phyloP scores from a whole-genome alignment of 2,113 vertebrate genomes.

The Hypanus sabinus region DNA sequence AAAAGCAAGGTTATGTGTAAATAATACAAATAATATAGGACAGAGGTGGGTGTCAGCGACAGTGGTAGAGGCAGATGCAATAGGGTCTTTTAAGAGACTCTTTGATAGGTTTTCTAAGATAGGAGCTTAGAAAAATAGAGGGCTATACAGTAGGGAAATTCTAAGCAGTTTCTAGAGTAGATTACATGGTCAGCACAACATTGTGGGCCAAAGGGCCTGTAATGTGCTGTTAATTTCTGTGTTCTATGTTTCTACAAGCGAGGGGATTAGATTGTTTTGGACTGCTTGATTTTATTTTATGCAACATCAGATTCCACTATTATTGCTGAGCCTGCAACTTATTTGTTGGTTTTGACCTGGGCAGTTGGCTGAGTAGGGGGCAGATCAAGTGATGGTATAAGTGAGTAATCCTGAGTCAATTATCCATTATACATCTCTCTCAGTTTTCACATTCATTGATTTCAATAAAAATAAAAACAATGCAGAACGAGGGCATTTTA shows the following conservation, averaged over 20 bases:
- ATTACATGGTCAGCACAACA: no score
- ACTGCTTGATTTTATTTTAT: background rate
- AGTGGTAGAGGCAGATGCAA: no score
- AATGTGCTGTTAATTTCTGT: no score
- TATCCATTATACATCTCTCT: background rate
- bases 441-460: background rate
- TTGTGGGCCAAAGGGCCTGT: no score
- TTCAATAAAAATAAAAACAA: background rate
- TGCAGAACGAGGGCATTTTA: background rate
- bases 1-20: background rate
- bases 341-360: background rate
- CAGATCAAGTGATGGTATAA: background rate
- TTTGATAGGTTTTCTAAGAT: no score
- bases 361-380: background rate
- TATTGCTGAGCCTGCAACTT: no score
- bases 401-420: background rate
- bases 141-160: no score
- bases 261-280: background rate
- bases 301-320: background rate
- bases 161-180: no score
- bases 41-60: no score
- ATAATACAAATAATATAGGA: background rate
- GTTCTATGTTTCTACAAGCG: no score
- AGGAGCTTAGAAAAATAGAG: no score
- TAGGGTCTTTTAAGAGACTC: no score